A percentile compares a stretch with the other conserved stretches of the same genome.
phyloP scores from a whole-genome alignment of 2,797 vertebrate species.

The Typhlichthys eigenmanni region DNA sequence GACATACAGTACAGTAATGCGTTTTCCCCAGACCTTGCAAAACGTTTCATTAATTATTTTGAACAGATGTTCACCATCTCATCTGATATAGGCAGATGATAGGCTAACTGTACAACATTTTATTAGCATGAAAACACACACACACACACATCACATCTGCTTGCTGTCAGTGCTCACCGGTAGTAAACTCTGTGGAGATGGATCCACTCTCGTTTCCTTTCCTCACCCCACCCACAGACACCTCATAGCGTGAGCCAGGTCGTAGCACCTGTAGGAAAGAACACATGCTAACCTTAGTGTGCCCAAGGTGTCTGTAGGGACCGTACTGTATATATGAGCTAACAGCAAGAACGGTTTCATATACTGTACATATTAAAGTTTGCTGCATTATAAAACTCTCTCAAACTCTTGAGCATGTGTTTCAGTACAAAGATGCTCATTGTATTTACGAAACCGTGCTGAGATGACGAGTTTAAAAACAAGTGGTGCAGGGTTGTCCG shows the following conservation, averaged over 20 bases:
- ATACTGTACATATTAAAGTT: too few relatives aligned
- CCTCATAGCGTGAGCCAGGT: constrained; percentile 87
- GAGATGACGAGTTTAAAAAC: too few relatives aligned
- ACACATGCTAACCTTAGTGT: constrained; percentile 8
- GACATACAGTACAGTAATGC: constrained; percentile 5
- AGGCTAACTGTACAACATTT: constrained; percentile 26
- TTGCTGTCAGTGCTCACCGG: constrained; percentile 82
- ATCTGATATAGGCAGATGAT: constrained; percentile 27
- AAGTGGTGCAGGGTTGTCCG: too few relatives aligned
- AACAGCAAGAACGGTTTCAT: too few relatives aligned
- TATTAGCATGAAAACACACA: constrained; percentile 16
- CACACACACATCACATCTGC: constrained; percentile 43
- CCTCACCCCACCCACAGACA: constrained; percentile 86
- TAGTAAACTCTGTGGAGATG: constrained; percentile 85
- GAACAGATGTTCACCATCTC: constrained; percentile 35
- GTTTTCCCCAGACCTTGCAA: constrained; percentile 17
- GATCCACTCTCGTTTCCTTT: constrained; percentile 86
- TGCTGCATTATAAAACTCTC: too few relatives aligned
- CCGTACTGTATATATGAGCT: not conserved
- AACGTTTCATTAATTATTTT: constrained; percentile 2
- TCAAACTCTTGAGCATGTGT: too few relatives aligned
- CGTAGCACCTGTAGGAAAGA: constrained; percentile 83
- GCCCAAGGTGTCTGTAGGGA: constrained; percentile 28
- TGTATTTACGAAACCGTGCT: too few relatives aligned
- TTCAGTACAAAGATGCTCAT: too few relatives aligned